Evolutionary conservation across 2,888 invertebrate genomes (phyloP), one percentile per base, ranked within the genome.

Genomic region (Sicus ferrugineus): DNA sequence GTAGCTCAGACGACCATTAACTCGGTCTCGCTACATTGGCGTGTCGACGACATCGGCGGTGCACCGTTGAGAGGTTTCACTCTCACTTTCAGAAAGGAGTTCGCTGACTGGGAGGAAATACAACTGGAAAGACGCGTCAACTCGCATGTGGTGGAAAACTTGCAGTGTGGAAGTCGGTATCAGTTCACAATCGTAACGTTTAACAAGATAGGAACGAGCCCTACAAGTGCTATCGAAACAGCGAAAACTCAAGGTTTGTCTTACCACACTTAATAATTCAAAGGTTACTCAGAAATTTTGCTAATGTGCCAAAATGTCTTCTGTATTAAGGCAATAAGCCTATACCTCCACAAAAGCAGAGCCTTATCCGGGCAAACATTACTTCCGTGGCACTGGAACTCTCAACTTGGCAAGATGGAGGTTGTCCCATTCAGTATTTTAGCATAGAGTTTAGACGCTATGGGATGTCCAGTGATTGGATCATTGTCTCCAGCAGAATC

Each of bases 121-220:
- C 82, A 85, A 73, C 77, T 89, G 56, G 88, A 88, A 71, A 83
- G 87, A 1, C 85, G 87, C 2, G 75, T 81, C 3, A 89, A 89
- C 4, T 90, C 91, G 0, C 90, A 90, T 79, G 89, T 90, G 0
- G 86, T 93, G 77, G 90, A 91, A 68, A 90, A 90, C 79, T 86
- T 95, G 0, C 90, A 90, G 75, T 95, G 94, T 77, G 94, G 95
- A 0, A 91, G 93, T 0, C 88, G 89, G 0, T 95, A 95, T 81
- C 89, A 90, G 75, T 90, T 94, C 1, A 90, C 90, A 74, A 87
- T 94, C 70, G 90, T 90, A 30, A 93, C 93, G 0, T 89, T 89
- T 70, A 95, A 94, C 84, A 89, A 89, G 75, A 91, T 94, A 34
- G 94, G 94, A 0, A 88, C 89, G 5, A 93, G 94, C 69, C 88